Percentiles rank a stretch among this genome's conserved stretches.
Evolutionary conservation across 1,140 invertebrate species (phyloP).

Genomic region (Triops cancriformis): DNA sequence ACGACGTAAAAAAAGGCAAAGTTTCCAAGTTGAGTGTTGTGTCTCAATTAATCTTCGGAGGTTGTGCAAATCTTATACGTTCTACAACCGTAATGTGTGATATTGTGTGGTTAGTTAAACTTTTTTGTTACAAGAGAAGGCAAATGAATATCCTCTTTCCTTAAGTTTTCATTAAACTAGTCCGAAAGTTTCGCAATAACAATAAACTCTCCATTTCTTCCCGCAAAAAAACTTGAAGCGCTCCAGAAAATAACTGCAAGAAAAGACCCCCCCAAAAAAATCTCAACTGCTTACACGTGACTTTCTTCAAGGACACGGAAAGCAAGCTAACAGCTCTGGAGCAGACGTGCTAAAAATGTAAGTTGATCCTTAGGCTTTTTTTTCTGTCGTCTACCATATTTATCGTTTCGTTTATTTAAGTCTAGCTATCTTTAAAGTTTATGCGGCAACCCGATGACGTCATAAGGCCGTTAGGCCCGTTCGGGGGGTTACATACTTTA

Average conservation of each 20-base stretch:
- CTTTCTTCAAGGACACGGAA: neutral
- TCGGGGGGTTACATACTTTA: too few species aligned
- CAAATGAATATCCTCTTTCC: neutral
- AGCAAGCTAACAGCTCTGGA: neutral
- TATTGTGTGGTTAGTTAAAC: too few species aligned
- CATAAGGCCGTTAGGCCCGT: too few species aligned
- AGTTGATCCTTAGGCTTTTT: neutral
- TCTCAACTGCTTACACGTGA: neutral
- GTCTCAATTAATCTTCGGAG: neutral
- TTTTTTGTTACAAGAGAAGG: too few species aligned
- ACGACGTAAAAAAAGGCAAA: neutral
- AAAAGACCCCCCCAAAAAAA: too few species aligned
- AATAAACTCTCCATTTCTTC: too few species aligned
- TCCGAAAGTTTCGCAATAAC: neutral
- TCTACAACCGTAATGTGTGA: neutral
- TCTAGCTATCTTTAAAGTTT: too few species aligned
- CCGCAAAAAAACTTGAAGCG: neutral
- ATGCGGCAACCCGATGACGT: too few species aligned
- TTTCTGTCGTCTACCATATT: neutral
- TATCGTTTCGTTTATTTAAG: neutral
- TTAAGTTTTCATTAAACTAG: neutral
- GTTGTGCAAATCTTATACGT: neutral
- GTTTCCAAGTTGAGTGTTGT: neutral
- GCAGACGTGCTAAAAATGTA: conserved; percentile 9
- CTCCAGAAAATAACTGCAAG: neutral